phyloP scores from a whole-genome alignment of 2,888 invertebrate genomes.

The Parasteatoda lunata region DNA sequence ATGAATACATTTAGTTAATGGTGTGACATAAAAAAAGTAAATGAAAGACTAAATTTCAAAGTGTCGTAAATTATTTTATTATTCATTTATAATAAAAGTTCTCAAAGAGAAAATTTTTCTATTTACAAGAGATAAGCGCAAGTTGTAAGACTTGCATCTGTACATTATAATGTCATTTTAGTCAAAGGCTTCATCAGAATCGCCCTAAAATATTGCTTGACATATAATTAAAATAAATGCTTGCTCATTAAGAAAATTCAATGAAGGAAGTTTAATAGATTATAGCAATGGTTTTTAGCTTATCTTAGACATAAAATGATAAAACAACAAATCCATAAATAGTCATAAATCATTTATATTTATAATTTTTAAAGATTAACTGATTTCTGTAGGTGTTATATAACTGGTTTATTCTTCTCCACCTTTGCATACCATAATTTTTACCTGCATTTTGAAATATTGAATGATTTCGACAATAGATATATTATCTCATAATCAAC shows the following conservation, averaged over 20 bases:
- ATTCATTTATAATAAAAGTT: slow-evolving; percentile 67
- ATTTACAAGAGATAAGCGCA: slow-evolving; percentile 61
- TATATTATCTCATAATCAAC: too few relatives aligned
- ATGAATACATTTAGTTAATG: not conserved
- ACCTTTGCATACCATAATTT: too few relatives aligned
- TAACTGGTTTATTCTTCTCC: too few relatives aligned
- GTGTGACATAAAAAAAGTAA: not conserved
- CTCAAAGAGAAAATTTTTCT: slow-evolving; percentile 65
- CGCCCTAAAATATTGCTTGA: not conserved
- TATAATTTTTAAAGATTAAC: too few relatives aligned
- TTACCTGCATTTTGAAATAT: too few relatives aligned
- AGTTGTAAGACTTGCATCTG: slow-evolving; percentile 54
- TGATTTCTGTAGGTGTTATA: too few relatives aligned
- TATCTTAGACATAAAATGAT: too few relatives aligned
- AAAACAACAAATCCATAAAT: too few relatives aligned
- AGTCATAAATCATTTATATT: too few relatives aligned
- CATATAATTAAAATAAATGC: not conserved
- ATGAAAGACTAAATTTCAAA: slow-evolving; percentile 34
- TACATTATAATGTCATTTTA: slow-evolving; percentile 65
- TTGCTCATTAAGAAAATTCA: not conserved
- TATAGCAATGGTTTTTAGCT: too few relatives aligned
- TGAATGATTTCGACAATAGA: too few relatives aligned
- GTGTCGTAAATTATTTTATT: slow-evolving; percentile 68
- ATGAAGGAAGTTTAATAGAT: not conserved
- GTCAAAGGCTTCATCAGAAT: slow-evolving; percentile 55